Percentiles rank a stretch among this genome's conserved stretches.
Conservation (phyloP, 2,113 vertebrate species). For the Lepus timidus region DNA sequence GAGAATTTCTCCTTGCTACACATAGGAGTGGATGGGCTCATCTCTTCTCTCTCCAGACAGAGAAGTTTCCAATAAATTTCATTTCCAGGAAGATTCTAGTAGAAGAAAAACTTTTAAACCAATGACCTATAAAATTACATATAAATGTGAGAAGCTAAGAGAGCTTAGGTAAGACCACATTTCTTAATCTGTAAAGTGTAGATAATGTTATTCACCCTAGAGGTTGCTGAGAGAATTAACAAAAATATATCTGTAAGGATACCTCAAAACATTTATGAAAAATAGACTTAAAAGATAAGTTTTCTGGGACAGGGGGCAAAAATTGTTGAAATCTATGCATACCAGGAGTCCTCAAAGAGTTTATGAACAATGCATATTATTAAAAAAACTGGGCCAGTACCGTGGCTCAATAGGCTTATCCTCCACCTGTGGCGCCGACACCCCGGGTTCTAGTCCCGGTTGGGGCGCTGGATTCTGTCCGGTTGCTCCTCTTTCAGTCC, state of each 20-base stretch:
- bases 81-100: background rate
- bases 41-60: background rate
- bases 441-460: too few relatives aligned
- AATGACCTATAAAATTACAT: background rate
- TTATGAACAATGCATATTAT: too few relatives aligned
- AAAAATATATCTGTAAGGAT: background rate
- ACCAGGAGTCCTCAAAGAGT: background rate
- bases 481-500: too few relatives aligned
- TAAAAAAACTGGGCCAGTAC: too few relatives aligned
- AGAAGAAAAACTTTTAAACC: constrained; percentile 33
- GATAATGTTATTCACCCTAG: background rate
- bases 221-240: background rate
- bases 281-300: too few relatives aligned
- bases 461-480: too few relatives aligned
- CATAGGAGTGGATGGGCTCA: background rate
- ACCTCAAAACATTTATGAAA: too few relatives aligned
- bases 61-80: constrained; percentile 12
- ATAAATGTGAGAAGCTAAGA: constrained; percentile 3
- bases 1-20: background rate
- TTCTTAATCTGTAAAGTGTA: background rate
- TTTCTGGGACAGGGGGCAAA: too few relatives aligned
- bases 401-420: too few relatives aligned
- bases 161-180: background rate
- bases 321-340: too few relatives aligned
- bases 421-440: too few relatives aligned